These are phyloP conservation scores for Acromyrmex heyeri DNA, from an alignment of 1,140 invertebrate genomes.

Conservation along the genomic window DNA sequence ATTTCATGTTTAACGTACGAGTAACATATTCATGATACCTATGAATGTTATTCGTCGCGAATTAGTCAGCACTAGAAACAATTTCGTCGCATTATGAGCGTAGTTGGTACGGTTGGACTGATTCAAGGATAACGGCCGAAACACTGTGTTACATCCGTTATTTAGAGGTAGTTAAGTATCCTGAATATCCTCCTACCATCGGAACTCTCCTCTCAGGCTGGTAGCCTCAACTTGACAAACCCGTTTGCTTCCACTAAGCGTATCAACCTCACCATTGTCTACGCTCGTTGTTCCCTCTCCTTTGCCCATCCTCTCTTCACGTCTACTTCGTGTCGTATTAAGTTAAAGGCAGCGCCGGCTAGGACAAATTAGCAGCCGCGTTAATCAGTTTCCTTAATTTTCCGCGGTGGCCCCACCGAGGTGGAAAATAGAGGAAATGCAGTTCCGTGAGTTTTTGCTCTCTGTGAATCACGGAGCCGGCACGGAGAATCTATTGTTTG, in stretches of 20 bases:
- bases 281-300: conserved; percentile 61
- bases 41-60: conserved; percentile 43
- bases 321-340: conserved; percentile 57
- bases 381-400: conserved; percentile 70
- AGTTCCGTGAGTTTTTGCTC: conserved; percentile 59
- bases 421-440: conserved; percentile 63
- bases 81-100: conserved; percentile 69
- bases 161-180: conserved; percentile 71
- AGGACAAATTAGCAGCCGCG: conserved; percentile 65
- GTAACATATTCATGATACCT: no score
- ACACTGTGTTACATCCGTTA: conserved; percentile 59
- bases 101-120: conserved; percentile 54
- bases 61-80: conserved; percentile 71
- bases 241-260: conserved; percentile 72
- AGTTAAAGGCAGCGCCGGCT: conserved; percentile 50
- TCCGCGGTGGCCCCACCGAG: conserved; percentile 19
- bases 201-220: conserved; percentile 34
- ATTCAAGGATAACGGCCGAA: conserved; percentile 47
- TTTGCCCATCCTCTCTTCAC: conserved; percentile 10
- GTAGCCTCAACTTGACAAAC: conserved; percentile 66
- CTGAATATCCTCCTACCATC: conserved; percentile 37
- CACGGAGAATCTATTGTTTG: conserved; percentile 44
- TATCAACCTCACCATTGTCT: conserved; percentile 72
- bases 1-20: not conserved
- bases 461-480: conserved; percentile 17